phyloP scores from a whole-genome alignment of 2,113 vertebrate genomes.

The Megaceryle maxima region DNA sequence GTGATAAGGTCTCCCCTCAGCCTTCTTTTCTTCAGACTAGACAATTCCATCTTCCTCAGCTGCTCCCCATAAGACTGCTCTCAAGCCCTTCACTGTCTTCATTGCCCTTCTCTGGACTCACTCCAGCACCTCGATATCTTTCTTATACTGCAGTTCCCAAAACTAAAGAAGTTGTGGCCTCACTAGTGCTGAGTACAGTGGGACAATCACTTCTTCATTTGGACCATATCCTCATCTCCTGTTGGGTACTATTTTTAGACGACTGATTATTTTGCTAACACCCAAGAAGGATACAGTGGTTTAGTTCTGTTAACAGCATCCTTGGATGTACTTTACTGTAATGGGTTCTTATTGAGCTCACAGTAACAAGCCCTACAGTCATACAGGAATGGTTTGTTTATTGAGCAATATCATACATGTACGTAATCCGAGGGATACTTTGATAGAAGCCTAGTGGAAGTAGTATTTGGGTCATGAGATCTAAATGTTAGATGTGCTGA shows the following conservation, averaged over 20 bases:
- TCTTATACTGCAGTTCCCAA: too few relatives aligned
- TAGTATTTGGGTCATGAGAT: background rate
- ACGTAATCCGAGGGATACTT: background rate
- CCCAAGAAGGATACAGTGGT: background rate
- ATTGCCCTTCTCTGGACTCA: too few relatives aligned
- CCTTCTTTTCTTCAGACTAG: too few relatives aligned
- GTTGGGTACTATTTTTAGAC: background rate
- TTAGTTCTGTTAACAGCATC: background rate
- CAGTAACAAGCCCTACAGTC: background rate
- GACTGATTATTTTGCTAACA: background rate
- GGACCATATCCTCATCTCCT: background rate
- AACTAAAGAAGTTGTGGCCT: too few relatives aligned
- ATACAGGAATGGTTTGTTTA: background rate
- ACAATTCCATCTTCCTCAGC: too few relatives aligned
- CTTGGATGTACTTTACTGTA: background rate
- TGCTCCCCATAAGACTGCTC: too few relatives aligned
- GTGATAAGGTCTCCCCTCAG: too few relatives aligned
- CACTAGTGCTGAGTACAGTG: too few relatives aligned
- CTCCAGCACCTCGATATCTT: too few relatives aligned
- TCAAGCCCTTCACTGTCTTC: too few relatives aligned
- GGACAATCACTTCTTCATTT: background rate
- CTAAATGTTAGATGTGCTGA: background rate
- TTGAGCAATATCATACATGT: background rate
- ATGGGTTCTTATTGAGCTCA: background rate
- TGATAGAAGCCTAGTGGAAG: background rate